Percentiles rank a stretch among this genome's conserved stretches.
phyloP scores from a whole-genome alignment of 2,888 invertebrate genomes.

The Candidula unifasciata region DNA sequence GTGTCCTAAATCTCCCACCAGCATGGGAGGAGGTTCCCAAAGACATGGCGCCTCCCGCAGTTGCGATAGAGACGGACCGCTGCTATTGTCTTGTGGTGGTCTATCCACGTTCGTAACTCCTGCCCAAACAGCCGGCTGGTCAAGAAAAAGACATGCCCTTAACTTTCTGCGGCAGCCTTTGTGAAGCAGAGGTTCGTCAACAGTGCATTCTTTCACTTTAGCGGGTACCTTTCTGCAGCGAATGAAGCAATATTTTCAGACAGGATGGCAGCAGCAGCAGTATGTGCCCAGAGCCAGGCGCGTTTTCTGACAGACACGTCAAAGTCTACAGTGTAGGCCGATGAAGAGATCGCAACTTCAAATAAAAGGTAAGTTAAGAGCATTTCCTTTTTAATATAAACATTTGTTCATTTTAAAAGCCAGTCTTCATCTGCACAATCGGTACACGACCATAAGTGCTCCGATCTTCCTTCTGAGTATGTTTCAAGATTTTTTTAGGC shows the following conservation, averaged over 20 bases:
- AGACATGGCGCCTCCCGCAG: background rate
- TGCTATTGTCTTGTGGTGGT: no score
- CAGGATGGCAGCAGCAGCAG: background rate
- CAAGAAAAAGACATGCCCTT: background rate
- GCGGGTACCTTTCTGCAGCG: conserved; percentile 11
- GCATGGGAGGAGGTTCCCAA: background rate
- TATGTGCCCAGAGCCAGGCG: background rate
- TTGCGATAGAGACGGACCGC: background rate
- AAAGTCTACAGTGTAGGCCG: background rate
- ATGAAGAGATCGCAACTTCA: background rate
- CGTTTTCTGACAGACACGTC: background rate
- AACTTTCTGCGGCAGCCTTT: background rate
- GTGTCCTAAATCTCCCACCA: background rate
- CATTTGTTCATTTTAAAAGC: no score
- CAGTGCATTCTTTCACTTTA: background rate
- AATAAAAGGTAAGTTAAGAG: no score
- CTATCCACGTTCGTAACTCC: background rate
- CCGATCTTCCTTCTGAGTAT: no score
- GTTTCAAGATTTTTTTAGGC: no score
- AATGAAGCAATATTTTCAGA: background rate
- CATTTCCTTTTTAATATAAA: no score
- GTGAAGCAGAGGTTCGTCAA: background rate
- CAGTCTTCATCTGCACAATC: no score
- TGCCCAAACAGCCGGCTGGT: background rate
- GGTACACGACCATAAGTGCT: no score